Conservation (phyloP, 1,140 invertebrate species). For the Drosophila persimilis region DNA sequence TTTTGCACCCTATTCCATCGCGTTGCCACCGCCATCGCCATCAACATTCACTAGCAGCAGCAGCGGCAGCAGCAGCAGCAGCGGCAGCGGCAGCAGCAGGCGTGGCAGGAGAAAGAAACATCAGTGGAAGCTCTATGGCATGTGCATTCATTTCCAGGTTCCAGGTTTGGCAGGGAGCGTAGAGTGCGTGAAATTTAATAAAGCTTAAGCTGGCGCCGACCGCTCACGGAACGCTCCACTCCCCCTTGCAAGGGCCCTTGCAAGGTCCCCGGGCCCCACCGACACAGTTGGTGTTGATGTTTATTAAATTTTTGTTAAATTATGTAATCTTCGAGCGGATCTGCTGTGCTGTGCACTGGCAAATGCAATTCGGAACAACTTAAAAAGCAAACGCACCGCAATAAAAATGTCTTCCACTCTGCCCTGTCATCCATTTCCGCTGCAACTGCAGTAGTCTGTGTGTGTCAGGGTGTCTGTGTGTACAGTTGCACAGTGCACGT, state of each 20-base stretch:
- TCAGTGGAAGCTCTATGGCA: conserved; percentile 18
- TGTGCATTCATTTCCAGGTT: conserved; percentile 75
- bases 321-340: conserved; percentile 72
- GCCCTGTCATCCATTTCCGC: conserved; percentile 61
- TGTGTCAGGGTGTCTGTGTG: conserved; percentile 9
- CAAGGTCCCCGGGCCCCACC: conserved; percentile 12
- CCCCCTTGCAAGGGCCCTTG: conserved; percentile 13
- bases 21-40: conserved; percentile 28
- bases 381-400: conserved; percentile 76
- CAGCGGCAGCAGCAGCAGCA: conserved; percentile 13
- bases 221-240: background rate
- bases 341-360: conserved; percentile 48
- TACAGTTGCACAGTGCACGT: conserved; percentile 6
- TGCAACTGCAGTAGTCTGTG: conserved; percentile 32
- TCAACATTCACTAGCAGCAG: conserved; percentile 29
- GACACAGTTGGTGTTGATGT: conserved; percentile 72
- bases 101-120: background rate
- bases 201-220: conserved; percentile 55
- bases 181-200: conserved; percentile 79
- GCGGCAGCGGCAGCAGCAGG: background rate
- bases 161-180: conserved; percentile 44
- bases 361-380: conserved; percentile 80
- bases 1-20: conserved; percentile 71
- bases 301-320: conserved; percentile 79
- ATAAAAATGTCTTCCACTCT: conserved; percentile 72